A percentile compares a stretch with the other conserved stretches of the same genome.
These are phyloP conservation scores for Diabrotica undecimpunctata DNA, from an alignment of 1,140 invertebrate species.

Conservation along the genomic window DNA sequence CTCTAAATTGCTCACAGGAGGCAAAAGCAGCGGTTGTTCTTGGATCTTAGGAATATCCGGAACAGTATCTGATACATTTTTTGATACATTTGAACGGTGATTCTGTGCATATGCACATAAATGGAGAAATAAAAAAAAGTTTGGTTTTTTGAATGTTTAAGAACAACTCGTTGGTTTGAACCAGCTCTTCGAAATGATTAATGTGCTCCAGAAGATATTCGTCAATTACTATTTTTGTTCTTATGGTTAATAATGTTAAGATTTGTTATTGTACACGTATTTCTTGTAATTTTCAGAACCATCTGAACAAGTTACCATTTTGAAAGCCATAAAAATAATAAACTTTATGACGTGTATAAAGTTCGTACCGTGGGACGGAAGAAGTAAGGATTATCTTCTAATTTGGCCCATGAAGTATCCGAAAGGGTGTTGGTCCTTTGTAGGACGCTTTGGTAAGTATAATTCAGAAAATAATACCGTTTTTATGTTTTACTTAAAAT, in stretches of 20 bases:
- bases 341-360: conserved; percentile 62
- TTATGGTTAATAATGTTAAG: too few species aligned
- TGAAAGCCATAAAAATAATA: conserved; percentile 56
- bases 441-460: conserved; percentile 54
- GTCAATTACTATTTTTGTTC: not conserved
- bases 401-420: conserved; percentile 65
- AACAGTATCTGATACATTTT: conserved; percentile 63
- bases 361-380: conserved; percentile 62
- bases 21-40: conserved; percentile 44
- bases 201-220: not conserved
- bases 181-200: too few species aligned
- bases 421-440: conserved; percentile 66
- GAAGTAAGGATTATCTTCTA: conserved; percentile 57
- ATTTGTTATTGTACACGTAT: not conserved
- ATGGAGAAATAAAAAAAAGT: too few species aligned
- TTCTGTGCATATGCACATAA: too few species aligned
- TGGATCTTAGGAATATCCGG: conserved; percentile 53
- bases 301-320: conserved; percentile 55
- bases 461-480: not conserved
- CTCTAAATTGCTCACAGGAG: conserved; percentile 31
- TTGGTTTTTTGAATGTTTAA: too few species aligned
- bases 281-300: conserved; percentile 48
- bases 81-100: too few species aligned
- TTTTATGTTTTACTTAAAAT: too few species aligned
- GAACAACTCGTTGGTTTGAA: too few species aligned